Conservation (phyloP, 1,140 invertebrate species). For the Anastrepha ludens region DNA sequence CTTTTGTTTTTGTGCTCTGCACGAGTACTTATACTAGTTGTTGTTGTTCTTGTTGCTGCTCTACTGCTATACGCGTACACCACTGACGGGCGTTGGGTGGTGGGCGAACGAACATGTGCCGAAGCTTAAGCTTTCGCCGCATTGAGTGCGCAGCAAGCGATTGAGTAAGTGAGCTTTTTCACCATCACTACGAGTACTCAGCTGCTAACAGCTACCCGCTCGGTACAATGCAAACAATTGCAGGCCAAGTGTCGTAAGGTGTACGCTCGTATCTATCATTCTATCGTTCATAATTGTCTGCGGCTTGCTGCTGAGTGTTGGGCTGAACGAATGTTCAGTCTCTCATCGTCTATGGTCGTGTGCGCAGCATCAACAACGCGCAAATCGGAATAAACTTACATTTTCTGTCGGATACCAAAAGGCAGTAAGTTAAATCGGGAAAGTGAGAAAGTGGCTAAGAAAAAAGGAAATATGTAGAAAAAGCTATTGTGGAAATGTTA, state of each 20-base stretch:
- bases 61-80: neutral
- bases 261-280: too few relatives aligned
- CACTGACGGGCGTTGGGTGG: neutral
- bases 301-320: slow-evolving; percentile 21
- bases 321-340: slow-evolving; percentile 49
- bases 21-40: neutral
- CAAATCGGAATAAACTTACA: slow-evolving; percentile 22
- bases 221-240: neutral
- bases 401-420: neutral
- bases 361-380: slow-evolving; percentile 39
- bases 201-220: neutral
- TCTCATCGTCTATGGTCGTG: slow-evolving; percentile 42
- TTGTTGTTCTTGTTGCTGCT: neutral
- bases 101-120: neutral
- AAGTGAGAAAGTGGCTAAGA: slow-evolving; percentile 30
- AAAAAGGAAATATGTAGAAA: slow-evolving; percentile 12
- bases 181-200: neutral
- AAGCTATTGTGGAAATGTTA: neutral
- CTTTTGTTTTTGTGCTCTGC: neutral
- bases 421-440: neutral
- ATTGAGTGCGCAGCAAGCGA: neutral
- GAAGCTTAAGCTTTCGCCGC: slow-evolving; percentile 46
- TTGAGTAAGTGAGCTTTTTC: neutral
- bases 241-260: neutral
- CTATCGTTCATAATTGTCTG: slow-evolving; percentile 1